Base-by-base conservation (phyloP, 2,113 vertebrate species). In the Prionailurus bengalensis region DNA sequence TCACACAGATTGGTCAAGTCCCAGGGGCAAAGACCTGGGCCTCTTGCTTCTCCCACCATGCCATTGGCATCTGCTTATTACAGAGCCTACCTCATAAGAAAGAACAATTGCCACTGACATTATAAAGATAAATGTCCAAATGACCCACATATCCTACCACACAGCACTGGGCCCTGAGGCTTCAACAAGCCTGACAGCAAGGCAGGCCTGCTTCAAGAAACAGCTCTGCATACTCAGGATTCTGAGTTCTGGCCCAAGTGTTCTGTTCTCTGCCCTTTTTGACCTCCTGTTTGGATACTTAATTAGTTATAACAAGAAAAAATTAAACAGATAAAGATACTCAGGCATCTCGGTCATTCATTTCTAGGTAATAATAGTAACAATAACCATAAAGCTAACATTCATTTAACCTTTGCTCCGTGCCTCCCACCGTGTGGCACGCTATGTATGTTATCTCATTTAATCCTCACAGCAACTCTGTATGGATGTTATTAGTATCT, bases 261-360 rank as follows among this genome's bases (percentile, higher is more conserved):
- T 17, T 15, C 68, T 33, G 11, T n/a, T n/a, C 21, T 25, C n/a
- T 73, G 6, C 15, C 36, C 10, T 70, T 91, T 79, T 36, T 80
- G 31, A 87, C 36, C 29, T 87, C n/a, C 65, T 29, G 0, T 76
- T 85, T 36, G 19, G 63, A 70, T 55, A 87, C 21, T 83, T 81
- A 83, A 36, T 48, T n/a, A 48, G 45, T 58, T 71, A 85, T 36
- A n/a, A n/a, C 23, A 53, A 88, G 83, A 95, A 92, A 29, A 92
- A 63, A 66, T 65, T 15, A 92, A 92, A 76, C 13, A 53, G 29
- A 63, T n/a, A 55, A 84, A 65, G 10, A 45, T 84, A 90, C 45
- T 74, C 39, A 71, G 63, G 73, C 39, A 92, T 27, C 71, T 91
- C 16, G 71, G 25, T 61, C 39, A 7, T 53, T 73, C 55, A 48